These are phyloP conservation scores for Spondyliosoma cantharus DNA, from an alignment of 2,797 vertebrate genomes.

Conservation along the genomic window DNA sequence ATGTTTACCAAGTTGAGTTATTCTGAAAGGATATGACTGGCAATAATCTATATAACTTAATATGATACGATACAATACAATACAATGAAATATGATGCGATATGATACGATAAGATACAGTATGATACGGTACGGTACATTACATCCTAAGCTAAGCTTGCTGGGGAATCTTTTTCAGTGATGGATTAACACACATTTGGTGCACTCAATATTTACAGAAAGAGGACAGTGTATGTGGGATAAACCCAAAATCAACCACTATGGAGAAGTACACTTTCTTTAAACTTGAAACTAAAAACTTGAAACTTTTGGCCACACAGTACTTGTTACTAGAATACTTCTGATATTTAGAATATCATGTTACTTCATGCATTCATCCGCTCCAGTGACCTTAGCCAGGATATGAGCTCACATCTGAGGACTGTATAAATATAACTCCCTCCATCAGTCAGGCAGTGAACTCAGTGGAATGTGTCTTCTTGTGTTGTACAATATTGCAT, in stretches of 20 bases:
- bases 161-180: background rate
- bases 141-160: no score
- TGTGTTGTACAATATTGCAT: constrained; percentile 63
- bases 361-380: background rate
- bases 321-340: background rate
- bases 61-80: no score
- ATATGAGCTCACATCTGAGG: constrained; percentile 34
- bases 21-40: no score
- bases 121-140: background rate
- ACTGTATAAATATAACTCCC: constrained; percentile 20
- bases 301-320: background rate
- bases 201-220: background rate
- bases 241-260: background rate
- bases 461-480: constrained; percentile 68
- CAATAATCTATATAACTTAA: background rate
- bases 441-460: constrained; percentile 60
- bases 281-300: background rate
- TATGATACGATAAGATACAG: no score
- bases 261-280: background rate
- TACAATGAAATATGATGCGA: no score
- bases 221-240: background rate
- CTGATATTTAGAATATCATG: background rate
- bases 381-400: background rate
- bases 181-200: background rate
- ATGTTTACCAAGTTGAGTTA: background rate